Evolutionary conservation across 2,797 vertebrate species (phyloP), one percentile per base, ranked within the genome.

Genomic region (Atherinosoma microstoma): DNA sequence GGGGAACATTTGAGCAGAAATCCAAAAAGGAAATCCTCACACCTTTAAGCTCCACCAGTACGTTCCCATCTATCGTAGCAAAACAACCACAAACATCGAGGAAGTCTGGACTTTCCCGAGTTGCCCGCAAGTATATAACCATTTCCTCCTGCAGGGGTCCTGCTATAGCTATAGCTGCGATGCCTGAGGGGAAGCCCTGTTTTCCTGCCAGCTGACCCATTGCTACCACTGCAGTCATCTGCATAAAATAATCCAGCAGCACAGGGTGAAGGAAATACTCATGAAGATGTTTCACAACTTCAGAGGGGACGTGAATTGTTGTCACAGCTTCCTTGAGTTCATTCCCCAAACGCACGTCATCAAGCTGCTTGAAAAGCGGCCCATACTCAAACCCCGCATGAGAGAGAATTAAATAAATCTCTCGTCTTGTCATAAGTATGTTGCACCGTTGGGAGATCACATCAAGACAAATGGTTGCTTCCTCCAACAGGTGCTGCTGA

Each of bases 41-140:
- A 0, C 80, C 86, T 60, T 91, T 96, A 27, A 97, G 87, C 79
- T 97, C 96, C 40, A 94, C 94, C 53, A 97, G 87, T 27, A 96
- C 89, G 0, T 69, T 90, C 12, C 97, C 96, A 0, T 84, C 85
- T 84, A 80, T 93, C 81, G 94, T 94, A 73, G 92, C 78, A 79
- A 98, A 96, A 80, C 95, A 93, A n/a, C 96, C 96, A 74, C 96
- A 97, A 1, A 96, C 93, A 45, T 97, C 95, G n/a, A 96, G 79
- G 49, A 84, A 92, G 64, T 94, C 94, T 36, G 92, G 62, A 49
- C 80, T 91, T 40, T 91, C 90, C 64, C 91, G 86, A 62, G 91
- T 94, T 61, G 84, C 84, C 88, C 92, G 94, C 73, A 96, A 80
- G 82, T 97, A 97, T 47, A 98, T 90, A 68, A 96, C 64, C 96